Percentiles rank a stretch among this genome's conserved stretches.
Conservation (phyloP, 37 sponge, comb jelly and placozoan species). For the Diacarnus erythraeanus region DNA sequence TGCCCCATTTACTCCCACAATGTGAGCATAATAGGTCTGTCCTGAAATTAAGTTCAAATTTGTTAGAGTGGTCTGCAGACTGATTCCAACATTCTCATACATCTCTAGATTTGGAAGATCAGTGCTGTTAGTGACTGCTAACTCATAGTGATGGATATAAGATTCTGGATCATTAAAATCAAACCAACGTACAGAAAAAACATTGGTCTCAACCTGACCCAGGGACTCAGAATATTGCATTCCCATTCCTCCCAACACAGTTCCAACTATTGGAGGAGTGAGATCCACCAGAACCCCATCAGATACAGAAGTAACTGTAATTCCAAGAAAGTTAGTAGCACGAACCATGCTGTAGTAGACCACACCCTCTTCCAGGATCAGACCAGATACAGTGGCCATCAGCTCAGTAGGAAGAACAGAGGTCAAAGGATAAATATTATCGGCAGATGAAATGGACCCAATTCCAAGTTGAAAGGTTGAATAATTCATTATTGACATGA, state of each 20-base stretch:
- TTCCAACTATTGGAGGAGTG: constrained; percentile 47
- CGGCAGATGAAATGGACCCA: constrained; percentile 49
- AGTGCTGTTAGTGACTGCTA: constrained; percentile 31
- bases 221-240: not conserved
- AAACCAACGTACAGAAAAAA: constrained; percentile 26
- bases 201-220: constrained; percentile 27
- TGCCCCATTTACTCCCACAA: constrained; percentile 59
- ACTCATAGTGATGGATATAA: constrained; percentile 57
- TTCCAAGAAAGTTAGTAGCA: constrained; percentile 30
- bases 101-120: not conserved
- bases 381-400: not conserved
- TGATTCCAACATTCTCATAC: constrained; percentile 54
- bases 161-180: constrained; percentile 73
- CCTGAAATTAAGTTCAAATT: constrained; percentile 33
- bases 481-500: constrained; percentile 8
- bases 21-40: constrained; percentile 33
- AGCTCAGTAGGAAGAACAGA: not conserved
- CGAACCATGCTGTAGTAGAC: constrained; percentile 47
- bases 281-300: constrained; percentile 74
- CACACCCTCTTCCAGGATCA: not conserved
- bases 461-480: constrained; percentile 43
- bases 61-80: constrained; percentile 2
- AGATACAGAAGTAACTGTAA: constrained; percentile 26
- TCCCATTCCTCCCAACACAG: constrained; percentile 33
- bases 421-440: constrained; percentile 27